Conservation (phyloP, 2,113 vertebrate genomes). For the Rhinolophus ferrumequinum region DNA sequence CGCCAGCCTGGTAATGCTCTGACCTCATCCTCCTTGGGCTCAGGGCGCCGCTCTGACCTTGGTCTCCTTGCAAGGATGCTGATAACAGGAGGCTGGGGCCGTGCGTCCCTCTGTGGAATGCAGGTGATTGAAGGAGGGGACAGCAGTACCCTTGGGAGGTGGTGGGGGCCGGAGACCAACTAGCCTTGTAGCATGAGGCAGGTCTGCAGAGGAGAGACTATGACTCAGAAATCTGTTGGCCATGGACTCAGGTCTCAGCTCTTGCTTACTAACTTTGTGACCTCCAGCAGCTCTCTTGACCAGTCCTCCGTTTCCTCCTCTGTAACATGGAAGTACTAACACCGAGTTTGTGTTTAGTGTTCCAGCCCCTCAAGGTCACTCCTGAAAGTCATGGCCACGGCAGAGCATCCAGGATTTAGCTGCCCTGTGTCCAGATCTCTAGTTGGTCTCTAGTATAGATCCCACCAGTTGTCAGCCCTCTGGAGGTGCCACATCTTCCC, state of each 20-base stretch:
- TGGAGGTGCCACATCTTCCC: too few species aligned
- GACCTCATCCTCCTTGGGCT: conserved; percentile 78
- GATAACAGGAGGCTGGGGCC: background rate
- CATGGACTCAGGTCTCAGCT: rapidly evolving
- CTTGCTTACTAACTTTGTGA: background rate
- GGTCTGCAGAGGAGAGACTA: background rate
- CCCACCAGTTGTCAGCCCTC: background rate
- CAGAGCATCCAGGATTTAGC: too few species aligned
- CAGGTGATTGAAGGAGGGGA: background rate
- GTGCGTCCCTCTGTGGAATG: background rate
- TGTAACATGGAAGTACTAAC: background rate
- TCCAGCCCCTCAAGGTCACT: background rate
- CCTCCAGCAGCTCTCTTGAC: background rate
- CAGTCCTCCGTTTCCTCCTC: background rate
- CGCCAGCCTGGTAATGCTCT: conserved; percentile 37
- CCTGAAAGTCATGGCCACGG: background rate
- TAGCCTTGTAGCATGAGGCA: background rate
- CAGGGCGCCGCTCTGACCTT: conserved; percentile 10
- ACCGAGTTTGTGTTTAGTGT: background rate
- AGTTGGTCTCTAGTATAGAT: background rate
- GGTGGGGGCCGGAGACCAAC: background rate
- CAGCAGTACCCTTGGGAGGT: background rate
- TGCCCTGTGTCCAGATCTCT: background rate
- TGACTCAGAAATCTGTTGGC: rapidly evolving
- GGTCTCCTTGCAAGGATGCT: background rate